Conservation (phyloP, 2,797 vertebrate species). For the Cynodonichthys magdalenae region DNA sequence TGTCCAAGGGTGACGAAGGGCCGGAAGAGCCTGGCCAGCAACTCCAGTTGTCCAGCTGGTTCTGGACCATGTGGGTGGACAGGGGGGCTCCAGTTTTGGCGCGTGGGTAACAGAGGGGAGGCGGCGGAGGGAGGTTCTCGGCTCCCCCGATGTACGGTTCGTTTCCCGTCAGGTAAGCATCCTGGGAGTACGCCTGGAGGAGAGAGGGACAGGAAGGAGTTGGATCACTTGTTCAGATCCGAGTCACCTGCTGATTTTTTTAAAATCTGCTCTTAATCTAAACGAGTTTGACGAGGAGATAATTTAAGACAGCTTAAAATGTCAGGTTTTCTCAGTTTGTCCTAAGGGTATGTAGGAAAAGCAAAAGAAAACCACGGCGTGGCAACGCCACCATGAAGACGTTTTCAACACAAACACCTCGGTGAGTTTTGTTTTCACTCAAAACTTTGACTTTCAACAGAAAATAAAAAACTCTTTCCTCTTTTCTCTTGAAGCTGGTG, state of each 20-base stretch:
- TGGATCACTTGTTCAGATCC: not conserved
- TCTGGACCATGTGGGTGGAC: slow-evolving; percentile 79
- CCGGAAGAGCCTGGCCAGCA: slow-evolving; percentile 79
- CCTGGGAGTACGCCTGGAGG: slow-evolving; percentile 92
- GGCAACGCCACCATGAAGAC: slow-evolving; percentile 12
- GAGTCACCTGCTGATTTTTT: not conserved
- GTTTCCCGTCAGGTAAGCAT: slow-evolving; percentile 96
- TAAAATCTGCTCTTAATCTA: slow-evolving; percentile 12
- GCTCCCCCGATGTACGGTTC: slow-evolving; percentile 90
- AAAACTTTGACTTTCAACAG: not conserved
- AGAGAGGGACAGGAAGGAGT: slow-evolving; percentile 6
- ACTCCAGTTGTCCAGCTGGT: slow-evolving; percentile 86
- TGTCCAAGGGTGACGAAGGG: slow-evolving; percentile 82
- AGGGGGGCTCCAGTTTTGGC: slow-evolving; percentile 73
- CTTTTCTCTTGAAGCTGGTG: not conserved
- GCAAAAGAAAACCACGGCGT: slow-evolving; percentile 35
- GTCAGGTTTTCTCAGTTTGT: slow-evolving; percentile 22
- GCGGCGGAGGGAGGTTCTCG: slow-evolving; percentile 91
- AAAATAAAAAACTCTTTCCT: not conserved
- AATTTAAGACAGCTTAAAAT: slow-evolving; percentile 8
- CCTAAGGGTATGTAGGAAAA: slow-evolving; percentile 35
- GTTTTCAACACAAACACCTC: slow-evolving; percentile 10
- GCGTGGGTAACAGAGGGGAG: slow-evolving; percentile 90
- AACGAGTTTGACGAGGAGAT: slow-evolving; percentile 28
- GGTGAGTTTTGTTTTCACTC: not conserved